Evolutionary conservation across 2,888 invertebrate genomes (phyloP).

Genomic region (Polydesmus complanatus): DNA sequence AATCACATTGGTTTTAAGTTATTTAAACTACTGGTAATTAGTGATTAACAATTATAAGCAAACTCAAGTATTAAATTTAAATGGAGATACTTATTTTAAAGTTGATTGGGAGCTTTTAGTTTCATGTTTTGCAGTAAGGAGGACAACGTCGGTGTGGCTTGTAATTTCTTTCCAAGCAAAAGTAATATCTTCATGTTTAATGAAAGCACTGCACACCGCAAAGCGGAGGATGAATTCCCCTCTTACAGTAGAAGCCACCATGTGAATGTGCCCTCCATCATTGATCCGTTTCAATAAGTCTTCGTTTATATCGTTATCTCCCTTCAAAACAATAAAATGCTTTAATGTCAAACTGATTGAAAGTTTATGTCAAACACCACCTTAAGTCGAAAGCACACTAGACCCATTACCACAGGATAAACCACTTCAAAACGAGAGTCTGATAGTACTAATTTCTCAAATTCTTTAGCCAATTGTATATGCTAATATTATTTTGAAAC

Average conservation of each 20-base stretch:
- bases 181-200: constrained; percentile 64
- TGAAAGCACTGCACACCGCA: constrained; percentile 75
- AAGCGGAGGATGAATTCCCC: constrained; percentile 73
- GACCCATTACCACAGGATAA: constrained; percentile 70
- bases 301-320: constrained; percentile 68
- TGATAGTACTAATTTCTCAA: constrained; percentile 51
- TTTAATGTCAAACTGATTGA: background rate
- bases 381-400: constrained; percentile 80
- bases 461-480: constrained; percentile 52
- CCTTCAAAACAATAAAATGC: constrained; percentile 33
- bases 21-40: too few relatives aligned
- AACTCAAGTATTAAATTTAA: too few relatives aligned
- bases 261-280: constrained; percentile 73
- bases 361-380: constrained; percentile 30
- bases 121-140: background rate
- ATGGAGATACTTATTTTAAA: too few relatives aligned
- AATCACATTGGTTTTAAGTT: too few relatives aligned
- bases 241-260: constrained; percentile 78
- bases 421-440: constrained; percentile 70
- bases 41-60: too few relatives aligned
- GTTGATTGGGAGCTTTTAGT: too few relatives aligned
- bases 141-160: background rate
- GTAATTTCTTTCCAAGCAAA: constrained; percentile 49
- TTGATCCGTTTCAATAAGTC: constrained; percentile 67
- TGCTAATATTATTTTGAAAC: constrained; percentile 28